These are phyloP conservation scores for Meliscaeva auricollis DNA, from an alignment of 2,888 invertebrate species.

Conservation along the genomic window DNA sequence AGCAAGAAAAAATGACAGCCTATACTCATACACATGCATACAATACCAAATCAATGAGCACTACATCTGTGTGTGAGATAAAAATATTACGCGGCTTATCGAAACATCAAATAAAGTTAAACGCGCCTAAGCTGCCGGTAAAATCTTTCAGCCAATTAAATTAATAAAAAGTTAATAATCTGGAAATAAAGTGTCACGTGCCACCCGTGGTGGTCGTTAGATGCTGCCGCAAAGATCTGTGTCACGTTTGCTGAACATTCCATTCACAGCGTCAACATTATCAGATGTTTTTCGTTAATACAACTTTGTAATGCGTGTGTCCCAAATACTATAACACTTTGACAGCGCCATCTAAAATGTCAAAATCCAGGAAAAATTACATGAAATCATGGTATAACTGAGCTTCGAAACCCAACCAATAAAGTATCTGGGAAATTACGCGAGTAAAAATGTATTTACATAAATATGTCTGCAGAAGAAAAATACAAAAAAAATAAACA, in stretches of 20 bases:
- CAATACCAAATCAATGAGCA: too few relatives aligned
- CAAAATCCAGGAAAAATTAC: slow-evolving; percentile 27
- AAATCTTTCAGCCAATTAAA: neutral
- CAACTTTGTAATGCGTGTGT: neutral
- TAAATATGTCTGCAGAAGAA: neutral
- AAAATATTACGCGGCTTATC: neutral
- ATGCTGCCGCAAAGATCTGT: neutral
- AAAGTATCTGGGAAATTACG: slow-evolving; percentile 20
- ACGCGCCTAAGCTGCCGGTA: neutral
- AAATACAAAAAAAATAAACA: neutral
- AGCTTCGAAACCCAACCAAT: slow-evolving; percentile 7
- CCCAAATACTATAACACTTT: slow-evolving; percentile 11
- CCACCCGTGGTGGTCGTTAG: slow-evolving; percentile 3
- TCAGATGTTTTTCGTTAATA: neutral
- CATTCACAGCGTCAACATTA: neutral
- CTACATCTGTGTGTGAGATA: too few relatives aligned
- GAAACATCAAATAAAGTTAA: neutral
- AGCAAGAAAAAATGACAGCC: too few relatives aligned
- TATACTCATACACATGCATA: too few relatives aligned
- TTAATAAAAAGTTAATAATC: neutral
- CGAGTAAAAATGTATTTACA: slow-evolving; percentile 25
- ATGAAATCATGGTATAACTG: neutral
- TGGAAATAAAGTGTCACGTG: neutral
- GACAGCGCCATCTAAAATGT: slow-evolving; percentile 14
- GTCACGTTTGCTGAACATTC: slow-evolving; percentile 21